These are phyloP conservation scores for Anguilla japonica DNA, from an alignment of 2,113 vertebrate genomes.

Conservation along the genomic window DNA sequence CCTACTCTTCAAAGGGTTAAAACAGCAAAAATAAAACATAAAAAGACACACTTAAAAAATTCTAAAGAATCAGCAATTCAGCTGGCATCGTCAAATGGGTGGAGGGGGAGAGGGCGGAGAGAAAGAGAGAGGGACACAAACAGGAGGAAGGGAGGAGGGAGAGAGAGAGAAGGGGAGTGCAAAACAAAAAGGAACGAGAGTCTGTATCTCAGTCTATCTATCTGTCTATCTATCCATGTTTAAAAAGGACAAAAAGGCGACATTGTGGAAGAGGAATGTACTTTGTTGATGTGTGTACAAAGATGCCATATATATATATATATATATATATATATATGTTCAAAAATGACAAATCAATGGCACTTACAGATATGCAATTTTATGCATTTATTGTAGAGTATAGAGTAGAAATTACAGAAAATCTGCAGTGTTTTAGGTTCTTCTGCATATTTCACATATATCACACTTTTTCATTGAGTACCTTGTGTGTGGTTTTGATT, in stretches of 20 bases:
- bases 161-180: not conserved
- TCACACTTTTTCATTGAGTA: not conserved
- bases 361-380: not conserved
- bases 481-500: not conserved
- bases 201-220: not conserved
- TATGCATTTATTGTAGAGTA: not conserved
- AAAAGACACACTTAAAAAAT: constrained; percentile 57
- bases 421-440: not conserved
- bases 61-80: constrained; percentile 72
- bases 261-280: not conserved
- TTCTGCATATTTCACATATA: not conserved
- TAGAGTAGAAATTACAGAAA: not conserved
- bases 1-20: constrained; percentile 33
- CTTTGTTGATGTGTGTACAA: not conserved
- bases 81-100: constrained; percentile 65
- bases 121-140: constrained; percentile 27
- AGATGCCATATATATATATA: too few relatives aligned
- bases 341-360: not conserved
- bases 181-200: constrained; percentile 12
- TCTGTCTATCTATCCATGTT: not conserved
- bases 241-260: not conserved
- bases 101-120: constrained; percentile 36
- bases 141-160: constrained; percentile 6
- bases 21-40: constrained; percentile 53
- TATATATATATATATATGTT: not conserved